phyloP scores from a whole-genome alignment of 2,888 invertebrate genomes.

The Heteromyza rotundicornis region DNA sequence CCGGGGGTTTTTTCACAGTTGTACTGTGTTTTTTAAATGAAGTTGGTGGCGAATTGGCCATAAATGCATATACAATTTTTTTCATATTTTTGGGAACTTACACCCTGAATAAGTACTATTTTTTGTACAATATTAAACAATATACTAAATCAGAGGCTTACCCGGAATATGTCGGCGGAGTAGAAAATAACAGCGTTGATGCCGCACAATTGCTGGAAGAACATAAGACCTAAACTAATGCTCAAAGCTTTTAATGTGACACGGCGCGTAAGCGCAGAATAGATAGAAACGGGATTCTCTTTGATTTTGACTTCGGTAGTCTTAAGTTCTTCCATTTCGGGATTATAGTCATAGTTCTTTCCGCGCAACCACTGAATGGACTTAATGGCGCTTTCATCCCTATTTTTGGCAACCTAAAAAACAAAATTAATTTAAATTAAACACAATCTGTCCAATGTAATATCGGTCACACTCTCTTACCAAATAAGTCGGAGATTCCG shows the following conservation, averaged over 20 bases:
- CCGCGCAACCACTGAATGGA: conserved; percentile 80
- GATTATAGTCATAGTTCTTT: conserved; percentile 69
- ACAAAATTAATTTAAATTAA: conserved; percentile 12
- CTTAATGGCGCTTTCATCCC: conserved; percentile 70
- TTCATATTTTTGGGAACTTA: too few species aligned
- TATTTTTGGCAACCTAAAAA: conserved; percentile 64
- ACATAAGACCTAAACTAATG: conserved; percentile 81
- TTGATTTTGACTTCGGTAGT: conserved; percentile 64
- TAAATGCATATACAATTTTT: too few species aligned
- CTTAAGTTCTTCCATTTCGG: conserved; percentile 71
- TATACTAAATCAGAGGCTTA: too few species aligned
- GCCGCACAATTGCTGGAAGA: conserved; percentile 87
- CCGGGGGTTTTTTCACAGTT: too few species aligned
- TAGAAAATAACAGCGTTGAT: conserved; percentile 86
- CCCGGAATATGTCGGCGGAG: conserved; percentile 74
- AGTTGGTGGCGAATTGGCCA: too few species aligned
- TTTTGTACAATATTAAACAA: too few species aligned
- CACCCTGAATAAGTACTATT: too few species aligned
- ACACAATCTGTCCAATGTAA: neutral
- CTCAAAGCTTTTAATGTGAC: conserved; percentile 70
- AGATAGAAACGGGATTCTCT: conserved; percentile 66
- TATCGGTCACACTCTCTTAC: conserved; percentile 59
- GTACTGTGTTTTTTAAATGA: too few species aligned
- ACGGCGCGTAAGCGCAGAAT: conserved; percentile 67
- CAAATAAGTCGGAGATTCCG: conserved; percentile 82